phyloP scores from a whole-genome alignment of 2,888 invertebrate genomes.

The Erebia aethiops region DNA sequence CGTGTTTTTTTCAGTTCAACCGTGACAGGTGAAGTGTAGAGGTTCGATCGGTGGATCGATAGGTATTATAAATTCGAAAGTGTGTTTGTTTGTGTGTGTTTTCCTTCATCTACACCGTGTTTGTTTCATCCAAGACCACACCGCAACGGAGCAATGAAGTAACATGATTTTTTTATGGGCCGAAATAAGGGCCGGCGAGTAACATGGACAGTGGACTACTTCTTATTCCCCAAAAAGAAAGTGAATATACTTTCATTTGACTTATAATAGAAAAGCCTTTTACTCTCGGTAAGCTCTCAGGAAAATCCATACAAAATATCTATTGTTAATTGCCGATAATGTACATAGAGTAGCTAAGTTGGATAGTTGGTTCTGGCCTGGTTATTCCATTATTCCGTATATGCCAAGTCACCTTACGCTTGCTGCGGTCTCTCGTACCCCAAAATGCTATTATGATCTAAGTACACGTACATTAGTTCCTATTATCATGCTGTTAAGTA shows the following conservation, averaged over 20 bases:
- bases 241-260: too few relatives aligned
- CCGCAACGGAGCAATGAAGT: too few relatives aligned
- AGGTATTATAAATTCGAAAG: neutral
- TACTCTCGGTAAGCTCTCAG: too few relatives aligned
- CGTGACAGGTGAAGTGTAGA: slow-evolving; percentile 10
- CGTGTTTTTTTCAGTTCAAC: slow-evolving; percentile 15
- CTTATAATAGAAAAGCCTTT: too few relatives aligned
- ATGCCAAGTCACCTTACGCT: slow-evolving; percentile 65
- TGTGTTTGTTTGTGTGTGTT: neutral
- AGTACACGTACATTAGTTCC: slow-evolving; percentile 27
- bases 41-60: neutral
- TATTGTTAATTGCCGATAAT: neutral
- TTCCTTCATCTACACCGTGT: too few relatives aligned
- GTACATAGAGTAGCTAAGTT: slow-evolving; percentile 51
- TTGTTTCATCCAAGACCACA: too few relatives aligned
- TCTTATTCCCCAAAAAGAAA: too few relatives aligned
- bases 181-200: too few relatives aligned
- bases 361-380: slow-evolving; percentile 51
- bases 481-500: slow-evolving; percentile 20
- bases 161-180: too few relatives aligned
- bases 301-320: neutral
- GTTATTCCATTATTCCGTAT: slow-evolving; percentile 79
- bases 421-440: slow-evolving; percentile 37
- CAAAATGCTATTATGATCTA: slow-evolving; percentile 40
- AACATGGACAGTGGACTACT: too few relatives aligned